Base-by-base conservation (phyloP, 2,888 invertebrate species). In the Caenorhabditis sp. region DNA sequence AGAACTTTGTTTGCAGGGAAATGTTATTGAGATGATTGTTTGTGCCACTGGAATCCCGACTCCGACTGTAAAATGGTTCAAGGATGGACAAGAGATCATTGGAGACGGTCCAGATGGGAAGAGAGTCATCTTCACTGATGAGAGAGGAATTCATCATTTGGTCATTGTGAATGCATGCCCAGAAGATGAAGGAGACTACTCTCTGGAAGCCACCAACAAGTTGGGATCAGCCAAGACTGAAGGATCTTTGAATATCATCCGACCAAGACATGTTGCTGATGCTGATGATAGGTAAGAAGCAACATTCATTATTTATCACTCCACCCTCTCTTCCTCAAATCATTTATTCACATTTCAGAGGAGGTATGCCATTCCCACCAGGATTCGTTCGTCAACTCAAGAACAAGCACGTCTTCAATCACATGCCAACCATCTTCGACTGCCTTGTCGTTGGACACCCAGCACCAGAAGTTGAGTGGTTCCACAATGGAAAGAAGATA, bases 401-500 rank as follows among this genome's bases (percentile, higher is more conserved):
- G 86, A 92, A 92, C 89, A 92, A 91, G 76, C 91, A 92, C 83
- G 89, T 91, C 64, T 92, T 92, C 88, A 89, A 90, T 31, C 89
- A 91, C 56, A 88, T 92, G 89, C 92, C 92, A 19, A 90, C 91
- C 28, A 91, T 92, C 77, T 92, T 92, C 88, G 92, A 92, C 84
- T 92, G 92, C 70, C 85, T 92, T 5, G 92, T 92, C 14, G 90
- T 90, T 24, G 92, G 92, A 28, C 81, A 88, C 51, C 91, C 91
- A 54, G 83, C 90, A 0, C 92, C 92, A 0, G 89, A 89, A 14
- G 89, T 90, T 16, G 88, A 88, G 31, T 90, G 91, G 91, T 90
- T 92, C 90, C 93, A 93, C 88, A 92, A 93, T 88, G 93, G 93
- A 28, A 92, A 92, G 84, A 92, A 92, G 74, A 92, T 94, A 61